Percentiles rank a stretch among this genome's conserved stretches.
Evolutionary conservation across 2,888 invertebrate genomes (phyloP).

Genomic region (Ichneumoninae sp.): DNA sequence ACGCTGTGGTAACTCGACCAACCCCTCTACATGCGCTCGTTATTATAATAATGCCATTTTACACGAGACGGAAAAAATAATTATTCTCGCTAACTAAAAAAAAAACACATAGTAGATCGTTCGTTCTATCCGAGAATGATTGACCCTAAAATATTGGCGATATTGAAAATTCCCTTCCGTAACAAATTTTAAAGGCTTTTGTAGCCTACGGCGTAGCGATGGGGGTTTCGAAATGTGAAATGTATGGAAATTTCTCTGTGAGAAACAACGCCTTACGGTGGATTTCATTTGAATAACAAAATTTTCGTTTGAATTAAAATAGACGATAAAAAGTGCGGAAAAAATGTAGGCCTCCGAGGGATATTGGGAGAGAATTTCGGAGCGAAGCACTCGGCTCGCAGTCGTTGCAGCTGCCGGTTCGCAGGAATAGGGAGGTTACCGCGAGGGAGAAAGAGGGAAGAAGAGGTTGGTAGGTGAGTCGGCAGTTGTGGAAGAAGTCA

Average conservation of each 20-base stretch:
- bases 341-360: background rate
- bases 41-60: background rate
- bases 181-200: background rate
- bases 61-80: background rate
- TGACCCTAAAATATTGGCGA: background rate
- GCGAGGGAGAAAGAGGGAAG: background rate
- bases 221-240: background rate
- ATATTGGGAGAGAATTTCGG: constrained; percentile 21
- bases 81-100: background rate
- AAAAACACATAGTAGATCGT: background rate
- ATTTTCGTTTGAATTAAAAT: background rate
- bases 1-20: background rate
- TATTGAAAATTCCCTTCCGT: background rate
- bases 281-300: background rate
- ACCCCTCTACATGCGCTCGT: background rate
- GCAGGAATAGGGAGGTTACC: background rate
- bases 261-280: background rate
- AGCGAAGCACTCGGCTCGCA: constrained; percentile 12
- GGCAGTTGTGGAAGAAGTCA: constrained; percentile 55
- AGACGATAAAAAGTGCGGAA: background rate
- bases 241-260: background rate
- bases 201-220: no score
- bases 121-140: background rate
- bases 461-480: constrained; percentile 31
- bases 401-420: constrained; percentile 38